These are phyloP conservation scores for Haliaeetus albicilla DNA, from an alignment of 2,797 vertebrate species.

Conservation along the genomic window DNA sequence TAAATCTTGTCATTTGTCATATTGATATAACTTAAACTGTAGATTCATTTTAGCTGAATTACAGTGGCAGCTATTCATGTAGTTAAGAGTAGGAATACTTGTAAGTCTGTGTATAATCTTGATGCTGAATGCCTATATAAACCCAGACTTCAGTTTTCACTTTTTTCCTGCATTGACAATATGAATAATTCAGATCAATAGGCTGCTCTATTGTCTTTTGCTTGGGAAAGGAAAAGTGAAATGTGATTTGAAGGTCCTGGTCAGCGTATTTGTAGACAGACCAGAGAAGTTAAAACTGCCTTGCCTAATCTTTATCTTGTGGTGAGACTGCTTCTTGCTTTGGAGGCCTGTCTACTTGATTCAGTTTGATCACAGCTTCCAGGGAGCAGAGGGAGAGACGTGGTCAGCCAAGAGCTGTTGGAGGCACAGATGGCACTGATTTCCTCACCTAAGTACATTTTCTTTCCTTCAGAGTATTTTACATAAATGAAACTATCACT, in stretches of 20 bases:
- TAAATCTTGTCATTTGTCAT: not conserved
- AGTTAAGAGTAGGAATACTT: not conserved
- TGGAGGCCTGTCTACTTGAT: not conserved
- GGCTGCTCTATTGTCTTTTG: not conserved
- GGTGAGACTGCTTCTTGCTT: not conserved
- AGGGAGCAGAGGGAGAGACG: not conserved
- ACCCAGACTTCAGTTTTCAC: not conserved
- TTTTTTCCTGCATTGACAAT: not conserved
- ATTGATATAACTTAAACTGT: not conserved
- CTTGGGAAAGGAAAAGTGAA: not conserved
- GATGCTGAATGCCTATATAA: not conserved
- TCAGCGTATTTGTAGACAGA: not conserved
- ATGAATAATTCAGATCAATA: not conserved
- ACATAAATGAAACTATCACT: not conserved
- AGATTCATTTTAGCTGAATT: not conserved
- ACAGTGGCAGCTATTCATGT: not conserved
- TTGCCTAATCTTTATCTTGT: not conserved
- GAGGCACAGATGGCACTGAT: conserved; percentile 11
- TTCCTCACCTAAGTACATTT: conserved; percentile 18
- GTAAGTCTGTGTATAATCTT: not conserved
- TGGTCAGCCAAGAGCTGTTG: conserved; percentile 13
- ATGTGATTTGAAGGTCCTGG: not conserved
- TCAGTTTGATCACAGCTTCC: not conserved
- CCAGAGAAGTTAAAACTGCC: not conserved
- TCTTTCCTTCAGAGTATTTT: not conserved